These are phyloP conservation scores for Bucorvus abyssinicus DNA, from an alignment of 2,797 vertebrate species.

Conservation along the genomic window DNA sequence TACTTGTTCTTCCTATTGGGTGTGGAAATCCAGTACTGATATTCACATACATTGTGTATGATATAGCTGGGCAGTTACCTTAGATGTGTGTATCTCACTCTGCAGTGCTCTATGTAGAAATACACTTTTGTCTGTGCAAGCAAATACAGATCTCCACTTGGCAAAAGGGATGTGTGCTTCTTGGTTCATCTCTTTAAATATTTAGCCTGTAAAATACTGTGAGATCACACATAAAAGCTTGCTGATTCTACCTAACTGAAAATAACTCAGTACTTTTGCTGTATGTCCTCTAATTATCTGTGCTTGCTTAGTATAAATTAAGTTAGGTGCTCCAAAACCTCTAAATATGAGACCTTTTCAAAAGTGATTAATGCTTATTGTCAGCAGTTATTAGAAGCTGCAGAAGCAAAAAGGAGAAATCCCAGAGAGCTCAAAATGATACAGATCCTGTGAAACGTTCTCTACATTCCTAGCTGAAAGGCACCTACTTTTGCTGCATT, in stretches of 20 bases:
- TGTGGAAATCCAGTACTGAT: neutral
- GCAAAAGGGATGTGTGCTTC: neutral
- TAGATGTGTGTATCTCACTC: neutral
- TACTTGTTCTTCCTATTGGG: neutral
- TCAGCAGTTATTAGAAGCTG: slow-evolving; percentile 12
- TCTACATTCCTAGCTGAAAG: neutral
- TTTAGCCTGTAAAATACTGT: neutral
- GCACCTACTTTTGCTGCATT: neutral
- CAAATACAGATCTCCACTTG: neutral
- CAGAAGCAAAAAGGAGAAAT: slow-evolving; percentile 7
- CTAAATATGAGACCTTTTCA: slow-evolving; percentile 1
- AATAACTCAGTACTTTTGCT: neutral
- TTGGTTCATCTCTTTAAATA: neutral
- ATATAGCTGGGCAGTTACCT: neutral
- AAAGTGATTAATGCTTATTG: slow-evolving; percentile 1
- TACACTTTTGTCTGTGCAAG: neutral
- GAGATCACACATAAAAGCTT: neutral
- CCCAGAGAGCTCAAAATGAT: neutral
- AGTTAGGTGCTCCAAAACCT: neutral
- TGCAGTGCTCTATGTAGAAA: neutral
- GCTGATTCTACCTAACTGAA: neutral
- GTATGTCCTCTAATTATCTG: neutral
- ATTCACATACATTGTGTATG: neutral
- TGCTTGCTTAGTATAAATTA: neutral
- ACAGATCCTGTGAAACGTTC: neutral